phyloP scores from a whole-genome alignment of 2,888 invertebrate species.

The Phengaris alcon region DNA sequence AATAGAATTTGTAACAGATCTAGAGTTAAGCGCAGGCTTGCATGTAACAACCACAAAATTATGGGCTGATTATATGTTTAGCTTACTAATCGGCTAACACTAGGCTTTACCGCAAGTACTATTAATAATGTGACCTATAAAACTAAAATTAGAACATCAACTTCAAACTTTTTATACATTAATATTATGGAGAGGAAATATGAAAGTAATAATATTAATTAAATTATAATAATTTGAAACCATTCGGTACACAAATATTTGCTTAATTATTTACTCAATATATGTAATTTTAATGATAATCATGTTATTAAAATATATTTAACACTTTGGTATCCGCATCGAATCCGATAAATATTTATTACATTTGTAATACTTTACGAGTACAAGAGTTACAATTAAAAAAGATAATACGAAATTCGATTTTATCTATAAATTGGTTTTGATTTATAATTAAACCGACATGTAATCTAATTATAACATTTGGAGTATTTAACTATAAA shows the following conservation, averaged over 20 bases:
- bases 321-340: not conserved
- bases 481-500: no score
- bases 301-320: not conserved
- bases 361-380: not conserved
- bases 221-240: no score
- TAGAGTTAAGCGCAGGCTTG: not conserved
- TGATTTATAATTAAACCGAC: not conserved
- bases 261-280: no score
- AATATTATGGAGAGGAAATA: not conserved
- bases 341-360: not conserved
- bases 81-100: not conserved
- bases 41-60: constrained; percentile 6
- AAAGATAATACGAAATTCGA: not conserved
- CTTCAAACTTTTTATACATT: not conserved
- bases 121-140: constrained; percentile 16
- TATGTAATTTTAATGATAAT: no score
- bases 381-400: not conserved
- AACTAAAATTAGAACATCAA: constrained; percentile 6
- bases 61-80: not conserved
- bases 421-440: not conserved
- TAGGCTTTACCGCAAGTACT: not conserved
- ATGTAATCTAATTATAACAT: not conserved
- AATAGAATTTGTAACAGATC: not conserved
- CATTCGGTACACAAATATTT: no score
- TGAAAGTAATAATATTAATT: no score